Conservation (phyloP, 30 jellyfish, hydroid and myxozoan species). For the Catostylus mosaicus region DNA sequence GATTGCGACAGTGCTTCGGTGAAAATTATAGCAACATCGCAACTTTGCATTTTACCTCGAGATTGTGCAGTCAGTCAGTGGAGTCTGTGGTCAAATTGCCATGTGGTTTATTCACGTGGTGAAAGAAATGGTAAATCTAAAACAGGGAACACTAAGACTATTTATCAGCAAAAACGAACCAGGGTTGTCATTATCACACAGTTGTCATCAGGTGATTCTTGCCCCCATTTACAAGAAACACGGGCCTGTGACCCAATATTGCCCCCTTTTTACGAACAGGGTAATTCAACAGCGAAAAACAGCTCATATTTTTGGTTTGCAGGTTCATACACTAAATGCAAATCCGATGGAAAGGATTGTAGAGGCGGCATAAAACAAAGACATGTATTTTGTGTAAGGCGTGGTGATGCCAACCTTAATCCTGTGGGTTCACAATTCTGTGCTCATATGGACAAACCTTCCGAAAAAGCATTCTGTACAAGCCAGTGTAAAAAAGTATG, state of each 20-base stretch:
- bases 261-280: constrained; percentile 4
- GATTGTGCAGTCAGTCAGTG: constrained; percentile 50
- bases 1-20: constrained; percentile 21
- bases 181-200: constrained; percentile 17
- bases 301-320: constrained; percentile 48
- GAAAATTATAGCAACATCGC: not conserved
- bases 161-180: constrained; percentile 25
- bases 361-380: constrained; percentile 49
- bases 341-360: constrained; percentile 35
- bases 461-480: constrained; percentile 42
- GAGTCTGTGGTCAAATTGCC: constrained; percentile 63
- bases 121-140: not conserved
- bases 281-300: not conserved
- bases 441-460: constrained; percentile 51
- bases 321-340: constrained; percentile 41
- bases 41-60: constrained; percentile 57
- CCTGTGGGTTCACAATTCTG: constrained; percentile 63
- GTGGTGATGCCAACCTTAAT: constrained; percentile 38
- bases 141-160: not conserved
- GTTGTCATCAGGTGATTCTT: constrained; percentile 20
- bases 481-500: constrained; percentile 43
- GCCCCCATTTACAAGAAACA: constrained; percentile 45
- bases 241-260: constrained; percentile 28
- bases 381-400: constrained; percentile 68
- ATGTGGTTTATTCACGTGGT: not conserved